phyloP scores from a whole-genome alignment of 2,113 vertebrate genomes.

The Nesospiza acunhae region DNA sequence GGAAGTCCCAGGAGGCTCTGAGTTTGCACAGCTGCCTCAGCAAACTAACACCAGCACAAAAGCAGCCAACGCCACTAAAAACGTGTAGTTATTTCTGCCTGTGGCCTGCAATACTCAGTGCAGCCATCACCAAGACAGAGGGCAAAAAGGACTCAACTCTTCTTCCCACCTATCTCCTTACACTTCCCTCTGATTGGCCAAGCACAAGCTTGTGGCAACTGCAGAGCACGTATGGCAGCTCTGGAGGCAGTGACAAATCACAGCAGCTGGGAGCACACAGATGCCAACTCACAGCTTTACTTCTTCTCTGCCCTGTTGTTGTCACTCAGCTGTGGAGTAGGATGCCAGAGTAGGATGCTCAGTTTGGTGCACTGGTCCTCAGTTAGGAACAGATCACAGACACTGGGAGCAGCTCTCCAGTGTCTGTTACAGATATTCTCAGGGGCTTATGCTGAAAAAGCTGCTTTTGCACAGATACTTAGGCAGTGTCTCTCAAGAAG shows the following conservation, averaged over 20 bases:
- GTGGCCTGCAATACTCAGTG: background rate
- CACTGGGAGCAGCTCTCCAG: background rate
- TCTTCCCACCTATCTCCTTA: background rate
- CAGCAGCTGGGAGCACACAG: background rate
- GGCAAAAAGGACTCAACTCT: accelerated
- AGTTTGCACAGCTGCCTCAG: background rate
- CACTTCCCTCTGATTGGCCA: background rate
- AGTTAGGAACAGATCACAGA: background rate
- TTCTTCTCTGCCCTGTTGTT: background rate
- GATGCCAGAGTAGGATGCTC: background rate
- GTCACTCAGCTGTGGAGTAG: background rate
- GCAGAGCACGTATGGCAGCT: background rate
- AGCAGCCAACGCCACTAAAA: background rate
- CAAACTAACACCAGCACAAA: background rate
- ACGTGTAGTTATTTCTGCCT: background rate
- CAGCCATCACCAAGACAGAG: background rate
- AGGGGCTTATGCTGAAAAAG: background rate
- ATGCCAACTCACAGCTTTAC: background rate
- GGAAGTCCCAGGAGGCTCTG: background rate
- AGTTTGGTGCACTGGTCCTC: background rate
- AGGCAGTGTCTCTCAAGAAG: background rate
- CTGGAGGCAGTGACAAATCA: background rate
- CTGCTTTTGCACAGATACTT: accelerated
- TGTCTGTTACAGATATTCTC: accelerated
- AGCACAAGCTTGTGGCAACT: accelerated